phyloP scores from a whole-genome alignment of 2,888 invertebrate species.

The Melikaiella ostensackeni region DNA sequence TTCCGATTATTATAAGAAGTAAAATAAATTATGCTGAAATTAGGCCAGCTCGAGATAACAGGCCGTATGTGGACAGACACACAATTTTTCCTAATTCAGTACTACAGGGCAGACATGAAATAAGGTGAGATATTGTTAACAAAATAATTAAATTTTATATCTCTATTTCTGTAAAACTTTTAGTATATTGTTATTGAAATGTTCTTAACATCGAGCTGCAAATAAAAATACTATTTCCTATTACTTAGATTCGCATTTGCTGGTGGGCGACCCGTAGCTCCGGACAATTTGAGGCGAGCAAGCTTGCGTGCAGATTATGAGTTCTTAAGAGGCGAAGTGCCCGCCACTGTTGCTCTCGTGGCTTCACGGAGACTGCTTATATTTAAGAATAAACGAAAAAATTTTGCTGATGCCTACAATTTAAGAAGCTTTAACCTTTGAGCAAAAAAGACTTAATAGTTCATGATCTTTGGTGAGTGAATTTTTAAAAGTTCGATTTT shows the following conservation, averaged over 20 bases:
- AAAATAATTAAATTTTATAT: conserved; percentile 5
- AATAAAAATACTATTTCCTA: background rate
- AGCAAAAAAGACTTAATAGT: conserved; percentile 8
- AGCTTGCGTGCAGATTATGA: conserved; percentile 74
- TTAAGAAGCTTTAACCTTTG: conserved; percentile 57
- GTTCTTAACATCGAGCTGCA: background rate
- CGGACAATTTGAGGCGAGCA: conserved; percentile 70
- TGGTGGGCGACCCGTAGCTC: conserved; percentile 73
- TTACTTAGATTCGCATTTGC: conserved; percentile 72
- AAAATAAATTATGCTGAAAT: conserved; percentile 73
- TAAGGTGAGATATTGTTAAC: conserved; percentile 62
- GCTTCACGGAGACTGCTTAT: conserved; percentile 72
- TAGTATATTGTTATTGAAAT: background rate
- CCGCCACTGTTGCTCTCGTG: conserved; percentile 71
- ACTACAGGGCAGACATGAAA: conserved; percentile 70
- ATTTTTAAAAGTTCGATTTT: background rate
- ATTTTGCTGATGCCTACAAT: conserved; percentile 61
- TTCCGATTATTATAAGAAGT: conserved; percentile 72
- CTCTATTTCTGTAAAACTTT: background rate
- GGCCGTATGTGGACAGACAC: conserved; percentile 66
- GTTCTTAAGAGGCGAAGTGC: conserved; percentile 71
- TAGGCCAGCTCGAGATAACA: conserved; percentile 58
- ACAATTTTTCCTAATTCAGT: conserved; percentile 72
- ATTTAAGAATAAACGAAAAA: conserved; percentile 69
- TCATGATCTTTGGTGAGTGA: conserved; percentile 1